Evolutionary conservation across 1,140 invertebrate genomes (phyloP).

Genomic region (Andrena cerasifolii): DNA sequence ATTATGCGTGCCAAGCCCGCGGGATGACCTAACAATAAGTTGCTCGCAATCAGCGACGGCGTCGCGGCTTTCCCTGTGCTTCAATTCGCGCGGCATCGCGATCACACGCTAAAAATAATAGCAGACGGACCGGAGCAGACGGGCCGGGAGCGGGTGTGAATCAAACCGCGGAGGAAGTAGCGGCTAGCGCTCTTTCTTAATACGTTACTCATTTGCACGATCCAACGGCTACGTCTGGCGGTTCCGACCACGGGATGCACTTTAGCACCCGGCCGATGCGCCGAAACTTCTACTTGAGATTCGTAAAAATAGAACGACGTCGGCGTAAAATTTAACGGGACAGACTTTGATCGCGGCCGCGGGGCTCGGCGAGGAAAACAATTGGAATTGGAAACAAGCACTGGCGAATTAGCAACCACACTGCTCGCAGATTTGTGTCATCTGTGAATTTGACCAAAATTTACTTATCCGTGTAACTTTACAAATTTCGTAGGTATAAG

Average conservation of each 20-base stretch:
- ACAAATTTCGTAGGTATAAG: too few relatives aligned
- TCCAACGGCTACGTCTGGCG: conserved; percentile 40
- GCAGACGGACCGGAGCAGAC: conserved; percentile 59
- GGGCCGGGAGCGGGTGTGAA: conserved; percentile 55
- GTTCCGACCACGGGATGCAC: conserved; percentile 31
- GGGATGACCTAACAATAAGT: conserved; percentile 68
- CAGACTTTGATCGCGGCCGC: background rate
- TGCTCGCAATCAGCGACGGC: conserved; percentile 39
- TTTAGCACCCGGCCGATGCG: conserved; percentile 21
- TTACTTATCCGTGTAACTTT: too few relatives aligned
- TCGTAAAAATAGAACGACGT: conserved; percentile 47
- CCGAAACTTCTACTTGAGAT: conserved; percentile 54
- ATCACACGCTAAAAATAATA: conserved; percentile 71
- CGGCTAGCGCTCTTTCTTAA: conserved; percentile 8
- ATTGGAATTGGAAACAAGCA: too few relatives aligned
- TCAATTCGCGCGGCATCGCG: conserved; percentile 36
- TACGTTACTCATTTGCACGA: conserved; percentile 9
- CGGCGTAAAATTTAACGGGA: background rate
- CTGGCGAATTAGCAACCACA: too few relatives aligned
- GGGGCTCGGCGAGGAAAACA: background rate
- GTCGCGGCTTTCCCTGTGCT: conserved; percentile 46
- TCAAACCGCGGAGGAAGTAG: conserved; percentile 56
- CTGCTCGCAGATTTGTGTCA: too few relatives aligned
- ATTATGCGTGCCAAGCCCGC: conserved; percentile 70
- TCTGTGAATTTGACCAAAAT: too few relatives aligned